Percentiles rank a stretch among this genome's conserved stretches.
These are phyloP conservation scores for Phocides pigmalion DNA, from an alignment of 1,140 invertebrate genomes.

Conservation along the genomic window DNA sequence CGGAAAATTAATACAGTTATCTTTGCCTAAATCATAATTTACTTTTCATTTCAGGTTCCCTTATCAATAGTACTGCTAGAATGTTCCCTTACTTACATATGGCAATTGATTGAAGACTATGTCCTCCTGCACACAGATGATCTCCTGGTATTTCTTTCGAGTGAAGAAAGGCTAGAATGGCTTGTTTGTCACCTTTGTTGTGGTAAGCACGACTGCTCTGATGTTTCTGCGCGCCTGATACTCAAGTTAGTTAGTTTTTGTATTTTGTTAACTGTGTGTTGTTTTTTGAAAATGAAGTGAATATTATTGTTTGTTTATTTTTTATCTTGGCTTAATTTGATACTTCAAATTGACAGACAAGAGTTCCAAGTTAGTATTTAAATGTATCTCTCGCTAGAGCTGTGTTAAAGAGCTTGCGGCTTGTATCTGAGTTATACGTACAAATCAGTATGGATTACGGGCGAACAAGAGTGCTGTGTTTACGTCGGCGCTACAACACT, in stretches of 20 bases:
- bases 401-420: no score
- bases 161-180: constrained; percentile 43
- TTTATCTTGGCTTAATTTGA: no score
- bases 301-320: no score
- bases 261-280: constrained; percentile 42
- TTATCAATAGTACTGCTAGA: constrained; percentile 45
- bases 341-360: no score
- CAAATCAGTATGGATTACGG: no score
- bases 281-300: constrained; percentile 33
- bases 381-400: no score
- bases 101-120: constrained; percentile 49
- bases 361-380: no score
- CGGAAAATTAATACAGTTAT: no score
- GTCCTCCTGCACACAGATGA: constrained; percentile 48
- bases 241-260: constrained; percentile 49
- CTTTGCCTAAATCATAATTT: no score
- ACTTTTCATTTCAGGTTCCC: constrained; percentile 44
- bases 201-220: constrained; percentile 40
- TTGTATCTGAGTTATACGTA: no score
- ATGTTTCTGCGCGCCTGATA: constrained; percentile 44
- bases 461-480: no score
- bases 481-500: no score
- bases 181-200: constrained; percentile 54
- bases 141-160: constrained; percentile 49
- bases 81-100: constrained; percentile 46